Evolutionary conservation across 2,113 vertebrate genomes (phyloP).

Genomic region (Rhinogobius similis): DNA sequence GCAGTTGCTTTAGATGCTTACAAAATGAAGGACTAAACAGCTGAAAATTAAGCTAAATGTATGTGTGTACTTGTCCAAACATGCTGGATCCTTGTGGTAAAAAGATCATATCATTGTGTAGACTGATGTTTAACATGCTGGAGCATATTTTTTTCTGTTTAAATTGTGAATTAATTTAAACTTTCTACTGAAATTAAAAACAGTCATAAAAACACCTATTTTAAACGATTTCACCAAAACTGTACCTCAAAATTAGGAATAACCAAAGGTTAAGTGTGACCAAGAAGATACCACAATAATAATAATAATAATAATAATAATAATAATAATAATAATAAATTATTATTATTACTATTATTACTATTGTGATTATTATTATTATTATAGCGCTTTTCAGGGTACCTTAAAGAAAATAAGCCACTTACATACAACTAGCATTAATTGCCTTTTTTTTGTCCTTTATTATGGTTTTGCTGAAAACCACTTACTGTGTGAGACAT

Average conservation of each 20-base stretch:
- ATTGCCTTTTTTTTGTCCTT: background rate
- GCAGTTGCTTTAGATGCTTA: constrained; percentile 17
- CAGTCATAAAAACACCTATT: background rate
- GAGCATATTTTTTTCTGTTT: background rate
- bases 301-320: background rate
- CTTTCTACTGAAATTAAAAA: too few species aligned
- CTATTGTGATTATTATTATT: too few species aligned
- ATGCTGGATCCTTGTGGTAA: background rate
- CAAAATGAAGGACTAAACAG: constrained; percentile 21
- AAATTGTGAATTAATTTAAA: constrained; percentile 37
- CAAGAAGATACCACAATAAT: background rate
- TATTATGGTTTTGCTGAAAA: background rate
- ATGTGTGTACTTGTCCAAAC: constrained; percentile 9
- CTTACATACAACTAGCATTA: too few species aligned
- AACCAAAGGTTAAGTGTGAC: background rate
- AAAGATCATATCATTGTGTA: background rate
- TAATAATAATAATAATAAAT: too few species aligned
- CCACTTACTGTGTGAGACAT: background rate
- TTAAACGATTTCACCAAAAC: background rate
- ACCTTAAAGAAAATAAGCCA: too few species aligned
- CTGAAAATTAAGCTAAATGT: constrained; percentile 13
- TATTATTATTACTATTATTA: too few species aligned
- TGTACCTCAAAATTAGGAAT: background rate
- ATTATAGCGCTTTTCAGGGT: too few species aligned
- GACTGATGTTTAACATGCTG: constrained; percentile 1